Percentiles rank a stretch among this genome's conserved stretches.
Conservation (phyloP, 2,113 vertebrate genomes). For the Hippocampus mohnikei region DNA sequence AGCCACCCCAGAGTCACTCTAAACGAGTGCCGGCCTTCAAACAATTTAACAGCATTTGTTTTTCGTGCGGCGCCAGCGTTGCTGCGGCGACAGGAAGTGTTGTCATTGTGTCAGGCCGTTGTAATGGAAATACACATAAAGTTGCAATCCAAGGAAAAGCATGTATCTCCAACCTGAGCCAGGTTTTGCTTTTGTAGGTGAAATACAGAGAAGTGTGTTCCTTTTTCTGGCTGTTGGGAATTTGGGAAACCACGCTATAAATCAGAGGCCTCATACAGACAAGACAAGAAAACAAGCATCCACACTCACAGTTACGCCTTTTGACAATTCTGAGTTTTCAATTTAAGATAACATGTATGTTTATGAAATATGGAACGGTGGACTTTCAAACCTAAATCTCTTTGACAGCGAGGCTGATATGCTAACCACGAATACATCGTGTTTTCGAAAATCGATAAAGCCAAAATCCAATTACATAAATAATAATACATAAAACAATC, state of each 20-base stretch:
- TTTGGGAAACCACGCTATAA: not conserved
- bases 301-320: not conserved
- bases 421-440: not conserved
- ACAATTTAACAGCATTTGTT: slow-evolving; percentile 39
- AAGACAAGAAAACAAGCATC: not conserved
- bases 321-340: not conserved
- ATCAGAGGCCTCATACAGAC: not conserved
- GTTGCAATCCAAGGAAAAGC: not conserved
- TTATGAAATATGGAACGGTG: too few relatives aligned
- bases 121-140: slow-evolving; percentile 26
- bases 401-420: not conserved
- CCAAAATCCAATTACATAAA: too few relatives aligned
- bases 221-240: not conserved
- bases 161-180: too few relatives aligned
- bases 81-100: slow-evolving; percentile 29
- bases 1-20: slow-evolving; percentile 23
- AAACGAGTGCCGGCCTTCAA: slow-evolving; percentile 26
- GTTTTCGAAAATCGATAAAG: too few relatives aligned
- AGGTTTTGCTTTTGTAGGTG: not conserved
- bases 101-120: slow-evolving; percentile 28
- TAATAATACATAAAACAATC: too few relatives aligned
- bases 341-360: not conserved
- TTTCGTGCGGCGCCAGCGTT: slow-evolving; percentile 16
- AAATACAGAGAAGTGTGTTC: not conserved
- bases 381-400: not conserved